Evolutionary conservation across 2,113 vertebrate species (phyloP), one percentile per base, ranked within the genome.

Genomic region (Gobius niger): DNA sequence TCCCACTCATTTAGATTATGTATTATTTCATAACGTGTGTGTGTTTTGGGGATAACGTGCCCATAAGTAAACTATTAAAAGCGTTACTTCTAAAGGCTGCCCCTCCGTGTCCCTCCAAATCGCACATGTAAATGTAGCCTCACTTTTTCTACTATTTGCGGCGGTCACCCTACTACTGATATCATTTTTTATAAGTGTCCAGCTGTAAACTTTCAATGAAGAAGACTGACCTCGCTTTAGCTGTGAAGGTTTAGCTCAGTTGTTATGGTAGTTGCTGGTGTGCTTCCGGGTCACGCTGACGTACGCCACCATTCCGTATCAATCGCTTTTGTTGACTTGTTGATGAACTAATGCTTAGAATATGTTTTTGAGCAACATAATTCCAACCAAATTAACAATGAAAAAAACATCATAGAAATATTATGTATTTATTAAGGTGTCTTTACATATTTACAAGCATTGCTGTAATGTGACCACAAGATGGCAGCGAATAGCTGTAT

Each of bases 221-320:
- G 19, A n/a, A 73, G 16, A 0, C 66, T 89, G 86, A 87, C 85
- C 86, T 85, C 78, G 47, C 9, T 42, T 1, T 61, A 44, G 70
- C n/a, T 61, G 24, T 5, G 13, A 61, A 69, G 46, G 16, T 13
- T 42, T 57, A 56, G 47, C 44, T 53, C 3, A 34, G 5, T 44
- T 53, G 18, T 40, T 60, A 11, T 47, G 54, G n/a, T 49, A 0
- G 65, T 61, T n/a, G 77, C 64, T 77, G 65, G 73, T 61, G 63
- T 15, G 9, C 60, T 84, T 89, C 81, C 85, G 42, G 81, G 57
- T 88, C 86, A 86, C 88, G 81, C 34, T 84, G 68, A 82, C 83
- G 81, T 68, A 14, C 0, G 8, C 0, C 16, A 1, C 18, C 46
- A 24, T 60, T 68, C 67, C 57, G n/a, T 0, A 47, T 6, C 40